Evolutionary conservation across 2,113 vertebrate species (phyloP).

Genomic region (Rhinoderma darwinii): DNA sequence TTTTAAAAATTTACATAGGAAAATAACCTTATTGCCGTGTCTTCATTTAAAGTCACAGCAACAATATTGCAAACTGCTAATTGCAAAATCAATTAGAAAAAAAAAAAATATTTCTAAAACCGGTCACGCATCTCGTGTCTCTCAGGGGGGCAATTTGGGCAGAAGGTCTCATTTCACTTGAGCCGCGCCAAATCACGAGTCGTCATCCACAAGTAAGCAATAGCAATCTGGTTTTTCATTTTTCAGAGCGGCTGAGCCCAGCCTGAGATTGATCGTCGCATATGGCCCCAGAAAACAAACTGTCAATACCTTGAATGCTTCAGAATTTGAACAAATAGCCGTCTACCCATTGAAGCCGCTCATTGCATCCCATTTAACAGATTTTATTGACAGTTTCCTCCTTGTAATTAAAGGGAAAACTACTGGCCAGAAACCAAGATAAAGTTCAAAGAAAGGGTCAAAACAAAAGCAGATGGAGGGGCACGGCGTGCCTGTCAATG

Average conservation of each 20-base stretch:
- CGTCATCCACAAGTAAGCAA: slow-evolving; percentile 86
- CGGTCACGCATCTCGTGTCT: slow-evolving; percentile 76
- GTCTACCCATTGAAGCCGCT: slow-evolving; percentile 88
- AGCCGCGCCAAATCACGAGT: slow-evolving; percentile 83
- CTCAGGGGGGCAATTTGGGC: slow-evolving; percentile 87
- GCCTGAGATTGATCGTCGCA: slow-evolving; percentile 95
- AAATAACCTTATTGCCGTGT: background rate
- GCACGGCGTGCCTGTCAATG: slow-evolving; percentile 85
- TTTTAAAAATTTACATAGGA: background rate
- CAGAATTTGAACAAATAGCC: slow-evolving; percentile 96
- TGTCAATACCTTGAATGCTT: slow-evolving; percentile 94
- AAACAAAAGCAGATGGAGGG: slow-evolving; percentile 89
- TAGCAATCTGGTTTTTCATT: slow-evolving; percentile 90
- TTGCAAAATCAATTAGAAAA: slow-evolving; percentile 93
- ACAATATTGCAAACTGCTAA: slow-evolving; percentile 89
- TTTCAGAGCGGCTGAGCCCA: slow-evolving; percentile 92
- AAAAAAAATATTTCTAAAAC: slow-evolving; percentile 87
- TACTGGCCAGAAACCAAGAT: slow-evolving; percentile 98
- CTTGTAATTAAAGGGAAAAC: slow-evolving; percentile 99
- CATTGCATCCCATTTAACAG: slow-evolving; percentile 98
- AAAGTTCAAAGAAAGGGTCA: slow-evolving; percentile 99
- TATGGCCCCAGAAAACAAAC: slow-evolving; percentile 94
- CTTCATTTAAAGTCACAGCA: slow-evolving; percentile 75
- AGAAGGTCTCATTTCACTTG: slow-evolving; percentile 83
- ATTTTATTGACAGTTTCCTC: slow-evolving; percentile 99